Evolutionary conservation across 1,140 invertebrate species (phyloP), one percentile per base, ranked within the genome.

Genomic region (Drosophila athabasca): DNA sequence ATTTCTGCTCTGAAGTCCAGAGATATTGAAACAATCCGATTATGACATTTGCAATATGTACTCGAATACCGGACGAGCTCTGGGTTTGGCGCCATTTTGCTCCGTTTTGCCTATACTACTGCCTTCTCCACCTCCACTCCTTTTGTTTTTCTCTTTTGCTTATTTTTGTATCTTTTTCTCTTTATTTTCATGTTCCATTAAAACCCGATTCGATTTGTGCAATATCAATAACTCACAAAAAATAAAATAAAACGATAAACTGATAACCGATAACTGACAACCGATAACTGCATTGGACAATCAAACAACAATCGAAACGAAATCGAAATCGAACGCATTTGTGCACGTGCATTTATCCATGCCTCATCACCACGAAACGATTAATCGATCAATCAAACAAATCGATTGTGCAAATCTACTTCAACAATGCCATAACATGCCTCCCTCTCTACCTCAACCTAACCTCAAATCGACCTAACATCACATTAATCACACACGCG

Each of bases 131-230:
- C 80, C 80, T 71, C 79, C 44, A 46, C 29, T 70, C 70, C 71
- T 91, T 85, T 89, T 91, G 69, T 88, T 85, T 90, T 73, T 71
- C 73, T 55, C 70, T 84, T 81, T 90, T 90, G 85, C 84, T 90
- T 80, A 91, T 80, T 90, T 69, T 90, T 90, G 78, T 84, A 79
- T 90, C 82, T 90, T 78, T 90, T 87, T 91, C 82, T 91, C 79
- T 91, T 90, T 90, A 80, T 85, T 90, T 90, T 88, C 88, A 91
- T 91, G 85, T 85, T 90, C 90, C 79, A 83, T 88, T 83, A 88
- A 87, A 88, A 75, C 53, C 70, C 76, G 79, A 83, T 85, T 85
- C 79, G 80, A 88, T 88, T 85, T 90, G 82, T 90, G 82, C 80
- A 84, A 70, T 70, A 66, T 66, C 69, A 83, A 83, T 83, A 89